Evolutionary conservation across 2,888 invertebrate species (phyloP).

Genomic region (Pedicia rivosa): DNA sequence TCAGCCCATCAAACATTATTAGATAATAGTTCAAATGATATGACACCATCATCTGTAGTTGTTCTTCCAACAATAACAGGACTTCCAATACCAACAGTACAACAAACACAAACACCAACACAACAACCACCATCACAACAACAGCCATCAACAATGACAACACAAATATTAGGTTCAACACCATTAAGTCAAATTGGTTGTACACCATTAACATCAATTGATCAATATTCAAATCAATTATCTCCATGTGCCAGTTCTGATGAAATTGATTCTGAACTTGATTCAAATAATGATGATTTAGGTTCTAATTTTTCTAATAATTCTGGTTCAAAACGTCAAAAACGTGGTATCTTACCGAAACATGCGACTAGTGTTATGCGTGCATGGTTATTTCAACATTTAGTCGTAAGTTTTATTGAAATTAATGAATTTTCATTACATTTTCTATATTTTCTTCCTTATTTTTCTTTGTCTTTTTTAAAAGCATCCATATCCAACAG

Average conservation of each 20-base stretch:
- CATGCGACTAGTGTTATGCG: conserved; percentile 94
- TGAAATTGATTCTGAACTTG: conserved; percentile 34
- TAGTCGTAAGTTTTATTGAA: conserved; percentile 78
- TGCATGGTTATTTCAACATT: conserved; percentile 91
- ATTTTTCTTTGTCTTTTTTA: conserved; percentile 12
- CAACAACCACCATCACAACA: conserved; percentile 7
- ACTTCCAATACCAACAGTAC: conserved; percentile 5
- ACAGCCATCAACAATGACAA: conserved; percentile 5
- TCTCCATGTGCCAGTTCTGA: conserved; percentile 35
- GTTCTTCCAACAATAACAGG: background rate
- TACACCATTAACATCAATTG: conserved; percentile 30
- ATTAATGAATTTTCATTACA: conserved; percentile 6
- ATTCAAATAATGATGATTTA: conserved; percentile 40
- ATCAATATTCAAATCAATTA: conserved; percentile 35
- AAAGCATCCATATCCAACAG: conserved; percentile 90
- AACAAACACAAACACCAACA: conserved; percentile 2
- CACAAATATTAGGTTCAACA: conserved; percentile 65
- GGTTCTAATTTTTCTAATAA: conserved; percentile 32
- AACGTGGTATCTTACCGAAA: conserved; percentile 84
- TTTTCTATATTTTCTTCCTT: conserved; percentile 6
- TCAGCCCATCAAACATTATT: no score
- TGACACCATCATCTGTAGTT: conserved; percentile 6
- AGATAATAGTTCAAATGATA: conserved; percentile 10
- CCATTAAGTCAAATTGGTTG: conserved; percentile 76
- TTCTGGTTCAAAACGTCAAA: conserved; percentile 43